Evolutionary conservation across 2,113 vertebrate species (phyloP).

Genomic region (Emberiza fucata): DNA sequence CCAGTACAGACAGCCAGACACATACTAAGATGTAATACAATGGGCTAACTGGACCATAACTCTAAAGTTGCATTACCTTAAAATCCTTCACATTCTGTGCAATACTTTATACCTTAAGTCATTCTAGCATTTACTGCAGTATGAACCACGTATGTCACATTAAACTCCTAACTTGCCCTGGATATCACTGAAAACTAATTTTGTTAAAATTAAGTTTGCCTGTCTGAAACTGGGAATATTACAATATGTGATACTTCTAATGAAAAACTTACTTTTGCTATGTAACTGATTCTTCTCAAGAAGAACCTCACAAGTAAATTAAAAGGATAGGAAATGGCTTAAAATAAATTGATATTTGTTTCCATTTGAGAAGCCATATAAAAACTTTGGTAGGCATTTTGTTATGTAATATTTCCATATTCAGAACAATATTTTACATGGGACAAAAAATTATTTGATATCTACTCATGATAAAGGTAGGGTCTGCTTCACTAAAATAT

Average conservation of each 20-base stretch:
- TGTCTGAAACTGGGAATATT: not conserved
- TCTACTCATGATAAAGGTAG: not conserved
- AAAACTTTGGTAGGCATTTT: not conserved
- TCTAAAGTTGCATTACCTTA: not conserved
- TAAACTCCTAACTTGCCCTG: not conserved
- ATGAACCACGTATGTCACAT: not conserved
- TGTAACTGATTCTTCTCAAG: not conserved
- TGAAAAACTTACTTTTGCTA: not conserved
- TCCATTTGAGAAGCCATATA: not conserved
- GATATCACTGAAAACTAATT: not conserved
- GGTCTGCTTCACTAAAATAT: constrained; percentile 22
- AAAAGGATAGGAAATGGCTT: not conserved
- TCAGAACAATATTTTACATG: not conserved
- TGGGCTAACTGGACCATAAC: not conserved
- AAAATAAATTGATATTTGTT: not conserved
- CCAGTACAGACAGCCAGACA: constrained; percentile 1
- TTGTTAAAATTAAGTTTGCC: not conserved
- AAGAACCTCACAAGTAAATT: not conserved
- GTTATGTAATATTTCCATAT: not conserved
- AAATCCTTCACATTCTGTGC: not conserved
- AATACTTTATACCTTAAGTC: not conserved
- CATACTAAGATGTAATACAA: not conserved
- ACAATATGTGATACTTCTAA: not conserved
- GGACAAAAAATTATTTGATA: not conserved
- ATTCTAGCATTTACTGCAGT: not conserved